Conservation (phyloP, 2,888 invertebrate genomes). For the Elegia similella region DNA sequence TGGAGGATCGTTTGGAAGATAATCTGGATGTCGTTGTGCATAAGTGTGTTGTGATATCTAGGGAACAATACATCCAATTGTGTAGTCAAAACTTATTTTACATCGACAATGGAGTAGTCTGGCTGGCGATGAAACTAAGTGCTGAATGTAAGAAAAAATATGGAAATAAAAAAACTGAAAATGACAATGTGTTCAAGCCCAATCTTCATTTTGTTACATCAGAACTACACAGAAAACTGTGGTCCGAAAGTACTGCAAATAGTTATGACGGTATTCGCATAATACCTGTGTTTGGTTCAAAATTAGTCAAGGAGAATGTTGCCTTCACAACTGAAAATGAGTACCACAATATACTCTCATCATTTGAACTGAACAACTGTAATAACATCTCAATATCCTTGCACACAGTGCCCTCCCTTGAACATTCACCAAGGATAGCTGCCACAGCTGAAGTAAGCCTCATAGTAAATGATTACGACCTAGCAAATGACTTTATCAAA, state of each 20-base stretch:
- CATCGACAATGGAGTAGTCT: slow-evolving; percentile 66
- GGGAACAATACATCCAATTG: slow-evolving; percentile 62
- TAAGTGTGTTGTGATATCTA: slow-evolving; percentile 66
- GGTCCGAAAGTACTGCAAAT: slow-evolving; percentile 42
- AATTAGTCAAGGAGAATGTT: slow-evolving; percentile 45
- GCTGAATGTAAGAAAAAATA: slow-evolving; percentile 47
- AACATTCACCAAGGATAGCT: slow-evolving; percentile 67
- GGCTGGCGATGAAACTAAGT: slow-evolving; percentile 62
- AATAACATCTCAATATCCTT: slow-evolving; percentile 53
- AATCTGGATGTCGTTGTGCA: slow-evolving; percentile 51
- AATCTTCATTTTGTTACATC: slow-evolving; percentile 57
- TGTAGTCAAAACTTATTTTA: slow-evolving; percentile 73
- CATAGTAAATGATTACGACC: slow-evolving; percentile 65
- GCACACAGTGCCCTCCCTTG: slow-evolving; percentile 60
- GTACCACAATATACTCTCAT: slow-evolving; percentile 51
- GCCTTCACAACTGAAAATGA: slow-evolving; percentile 62
- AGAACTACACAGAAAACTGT: slow-evolving; percentile 64
- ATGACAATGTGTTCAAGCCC: slow-evolving; percentile 41
- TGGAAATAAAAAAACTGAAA: slow-evolving; percentile 36
- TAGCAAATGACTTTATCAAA: slow-evolving; percentile 78
- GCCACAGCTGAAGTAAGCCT: slow-evolving; percentile 62
- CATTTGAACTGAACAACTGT: slow-evolving; percentile 46
- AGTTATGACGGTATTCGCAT: slow-evolving; percentile 53
- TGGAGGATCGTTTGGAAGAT: slow-evolving; percentile 48
- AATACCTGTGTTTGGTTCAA: slow-evolving; percentile 62